Evolutionary conservation across 2,888 invertebrate genomes (phyloP), one percentile per base, ranked within the genome.

Genomic region (Bruchidius siliquastri): DNA sequence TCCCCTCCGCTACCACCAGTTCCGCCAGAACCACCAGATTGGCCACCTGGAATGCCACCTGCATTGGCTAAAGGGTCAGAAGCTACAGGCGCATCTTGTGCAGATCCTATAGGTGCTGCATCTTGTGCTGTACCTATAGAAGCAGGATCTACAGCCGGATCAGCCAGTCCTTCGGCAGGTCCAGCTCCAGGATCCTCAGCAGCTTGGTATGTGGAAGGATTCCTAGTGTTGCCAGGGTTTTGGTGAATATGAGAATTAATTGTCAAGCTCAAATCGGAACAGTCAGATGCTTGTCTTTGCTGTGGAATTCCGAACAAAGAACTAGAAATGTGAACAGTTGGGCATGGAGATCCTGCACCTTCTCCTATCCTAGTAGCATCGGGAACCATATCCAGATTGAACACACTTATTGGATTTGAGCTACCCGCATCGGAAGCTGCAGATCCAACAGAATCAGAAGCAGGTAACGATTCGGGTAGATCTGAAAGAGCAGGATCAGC

Each of bases 231-330:
- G 0, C 69, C 76, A 22, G 77, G 73, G 71, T 84, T 83, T 78
- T 91, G 92, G 68, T 91, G 87, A 0, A 92, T 88, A 80, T 92
- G 91, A 0, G 92, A 92, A 77, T 92, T 92, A 0, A 93, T 90
- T 20, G 92, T 90, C 74, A 93, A 90, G 81, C 91, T 92, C 75
- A 92, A 85, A 85, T 92, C 92, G 0, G 91, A 91, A 79, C 93
- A 93, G 3, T 89, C 91, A 1, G 49, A 13, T 13, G 49, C 49
- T 83, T 92, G 91, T 70, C 87, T 89, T 81, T 90, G 88, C 4
- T 88, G 88, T 85, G 89, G 83, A 85, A 89, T 83, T 18, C 76
- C 77, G 86, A 89, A 77, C 86, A 90, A 80, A 86, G 89, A 74
- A 88, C 86, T 77, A 1, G 90, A 89, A 0, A 91, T 85, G 79